Evolutionary conservation across 2,113 vertebrate genomes (phyloP), one percentile per base, ranked within the genome.

Genomic region (Chiloscyllium plagiosum): DNA sequence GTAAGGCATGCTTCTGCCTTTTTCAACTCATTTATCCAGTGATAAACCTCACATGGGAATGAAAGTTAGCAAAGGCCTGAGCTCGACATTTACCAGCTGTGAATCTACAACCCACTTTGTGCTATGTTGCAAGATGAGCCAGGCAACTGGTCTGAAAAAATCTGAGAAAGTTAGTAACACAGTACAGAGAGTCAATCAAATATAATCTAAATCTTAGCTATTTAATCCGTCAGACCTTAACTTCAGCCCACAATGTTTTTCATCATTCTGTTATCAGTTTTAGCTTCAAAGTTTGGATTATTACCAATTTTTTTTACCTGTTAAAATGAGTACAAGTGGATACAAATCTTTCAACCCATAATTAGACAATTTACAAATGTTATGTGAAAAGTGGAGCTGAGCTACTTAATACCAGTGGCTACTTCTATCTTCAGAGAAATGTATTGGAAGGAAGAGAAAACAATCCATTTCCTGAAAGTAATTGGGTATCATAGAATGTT

Each of bases 21-120:
- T 24, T 86, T 96, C 68, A 65, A 15, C 47, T 95, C 70, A 92
- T 96, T 50, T 2, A 90, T 96, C 93, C 96, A 90, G 94, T 0
- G 6, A 95, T 89, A 85, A 70, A 96, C 96, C 96, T 96, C 96
- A 97, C 96, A 96, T 96, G 96, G 96, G 96, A 97, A 96, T 65
- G 89, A 96, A 96, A 96, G 96, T 96, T 97, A 96, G 96, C 96
- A 96, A 96, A 97, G 96, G 76, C 96, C n/a, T 96, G 33, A 37
- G 96, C 96, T 97, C 96, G 96, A 97, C 96, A 96, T 96, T 96
- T 90, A 96, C 96, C 97, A 98, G 96, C 97, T 97, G 96, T 96
- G 97, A 96, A 90, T 95, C 26, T 89, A 96, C 97, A 97, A 96
- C 83, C 96, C 96, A 96, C 80, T 96, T 96, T 96, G 95, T 96